Conservation (phyloP, 2,797 vertebrate species). For the Zalophus californianus region DNA sequence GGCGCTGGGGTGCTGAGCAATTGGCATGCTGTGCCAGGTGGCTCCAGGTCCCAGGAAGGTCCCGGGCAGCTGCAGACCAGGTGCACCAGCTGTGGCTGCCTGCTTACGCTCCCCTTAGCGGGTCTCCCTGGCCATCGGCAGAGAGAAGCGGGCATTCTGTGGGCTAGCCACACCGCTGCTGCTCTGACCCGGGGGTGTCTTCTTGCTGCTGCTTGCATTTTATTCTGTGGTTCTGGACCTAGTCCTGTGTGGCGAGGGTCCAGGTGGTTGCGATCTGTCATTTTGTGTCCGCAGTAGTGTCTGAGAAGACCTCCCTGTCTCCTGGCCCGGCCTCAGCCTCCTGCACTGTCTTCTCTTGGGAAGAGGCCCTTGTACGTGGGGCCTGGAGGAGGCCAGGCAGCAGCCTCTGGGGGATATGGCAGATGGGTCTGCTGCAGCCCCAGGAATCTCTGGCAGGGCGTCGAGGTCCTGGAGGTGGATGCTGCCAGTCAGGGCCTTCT, state of each 20-base stretch:
- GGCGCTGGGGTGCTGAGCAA: background rate
- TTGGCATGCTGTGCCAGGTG: background rate
- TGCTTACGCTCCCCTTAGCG: background rate
- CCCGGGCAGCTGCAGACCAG: background rate
- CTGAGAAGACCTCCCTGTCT: background rate
- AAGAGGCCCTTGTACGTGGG: rapidly evolving
- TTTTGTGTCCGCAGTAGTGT: background rate
- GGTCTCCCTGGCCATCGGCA: background rate
- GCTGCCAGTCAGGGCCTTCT: background rate
- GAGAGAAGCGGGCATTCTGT: background rate
- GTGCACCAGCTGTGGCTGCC: background rate
- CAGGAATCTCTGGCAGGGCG: background rate
- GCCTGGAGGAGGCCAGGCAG: background rate
- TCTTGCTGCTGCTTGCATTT: rapidly evolving
- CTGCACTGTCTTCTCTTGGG: background rate
- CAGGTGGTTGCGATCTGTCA: background rate
- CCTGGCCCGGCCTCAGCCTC: background rate
- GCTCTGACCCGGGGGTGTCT: background rate
- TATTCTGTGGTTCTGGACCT: background rate
- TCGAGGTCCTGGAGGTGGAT: background rate
- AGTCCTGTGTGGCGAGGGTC: background rate
- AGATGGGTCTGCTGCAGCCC: background rate
- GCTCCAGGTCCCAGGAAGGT: background rate
- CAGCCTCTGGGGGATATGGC: rapidly evolving
- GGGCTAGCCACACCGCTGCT: too few species aligned